Evolutionary conservation across 2,888 invertebrate genomes (phyloP).

Genomic region (Oxyscelio sp.): DNA sequence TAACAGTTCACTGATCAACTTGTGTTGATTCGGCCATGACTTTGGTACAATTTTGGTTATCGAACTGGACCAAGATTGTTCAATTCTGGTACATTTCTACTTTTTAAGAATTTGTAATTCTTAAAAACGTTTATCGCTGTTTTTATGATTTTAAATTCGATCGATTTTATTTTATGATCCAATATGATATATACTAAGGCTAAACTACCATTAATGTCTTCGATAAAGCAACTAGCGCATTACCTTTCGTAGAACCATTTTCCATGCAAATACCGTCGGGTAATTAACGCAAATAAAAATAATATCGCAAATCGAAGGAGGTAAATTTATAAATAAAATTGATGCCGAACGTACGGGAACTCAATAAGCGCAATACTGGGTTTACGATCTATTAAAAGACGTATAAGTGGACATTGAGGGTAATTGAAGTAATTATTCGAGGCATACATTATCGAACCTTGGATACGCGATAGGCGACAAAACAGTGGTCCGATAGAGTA

Average conservation of each 20-base stretch:
- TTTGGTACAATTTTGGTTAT: no score
- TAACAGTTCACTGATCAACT: no score
- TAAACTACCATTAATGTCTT: constrained; percentile 17
- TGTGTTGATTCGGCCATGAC: no score
- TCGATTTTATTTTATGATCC: no score
- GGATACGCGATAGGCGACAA: constrained; percentile 49
- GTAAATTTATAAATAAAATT: constrained; percentile 62
- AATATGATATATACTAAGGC: not conserved
- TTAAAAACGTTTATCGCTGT: no score
- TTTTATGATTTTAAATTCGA: no score
- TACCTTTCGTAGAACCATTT: constrained; percentile 28
- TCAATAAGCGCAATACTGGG: constrained; percentile 42
- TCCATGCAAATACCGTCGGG: constrained; percentile 45
- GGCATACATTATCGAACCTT: constrained; percentile 56
- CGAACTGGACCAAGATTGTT: no score
- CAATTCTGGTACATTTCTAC: no score
- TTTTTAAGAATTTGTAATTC: no score
- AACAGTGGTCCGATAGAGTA: constrained; percentile 21
- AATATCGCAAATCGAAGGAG: constrained; percentile 24
- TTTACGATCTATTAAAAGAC: constrained; percentile 64
- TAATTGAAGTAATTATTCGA: constrained; percentile 66
- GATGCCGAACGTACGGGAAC: constrained; percentile 30
- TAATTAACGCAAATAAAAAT: constrained; percentile 56
- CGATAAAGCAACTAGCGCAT: constrained; percentile 27
- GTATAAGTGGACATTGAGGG: constrained; percentile 55